Evolutionary conservation across 2,113 vertebrate genomes (phyloP).

Genomic region (Rhynchomys soricoides): DNA sequence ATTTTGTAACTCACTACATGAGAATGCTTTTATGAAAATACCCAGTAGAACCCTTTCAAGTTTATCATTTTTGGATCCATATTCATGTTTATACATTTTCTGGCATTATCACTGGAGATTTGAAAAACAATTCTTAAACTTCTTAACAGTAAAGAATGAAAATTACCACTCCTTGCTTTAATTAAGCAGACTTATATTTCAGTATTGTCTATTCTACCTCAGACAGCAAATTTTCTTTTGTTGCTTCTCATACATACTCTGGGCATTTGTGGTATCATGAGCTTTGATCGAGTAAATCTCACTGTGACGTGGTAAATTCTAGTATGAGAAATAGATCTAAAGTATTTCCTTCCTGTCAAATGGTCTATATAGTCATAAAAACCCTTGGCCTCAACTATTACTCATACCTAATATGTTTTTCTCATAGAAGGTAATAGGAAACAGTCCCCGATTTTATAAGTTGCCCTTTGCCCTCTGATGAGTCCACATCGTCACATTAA

Average conservation of each 20-base stretch:
- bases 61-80: slow-evolving; percentile 1
- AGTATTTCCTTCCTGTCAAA: background rate
- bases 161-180: background rate
- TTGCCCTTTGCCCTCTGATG: background rate
- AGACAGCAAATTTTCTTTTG: background rate
- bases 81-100: background rate
- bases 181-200: background rate
- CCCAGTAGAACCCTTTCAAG: background rate
- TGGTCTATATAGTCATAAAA: background rate
- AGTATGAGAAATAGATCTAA: background rate
- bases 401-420: background rate
- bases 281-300: background rate
- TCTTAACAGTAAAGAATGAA: slow-evolving; percentile 15
- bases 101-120: background rate
- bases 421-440: background rate
- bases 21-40: background rate
- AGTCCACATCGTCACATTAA: background rate
- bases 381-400: background rate
- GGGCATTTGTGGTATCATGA: background rate
- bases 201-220: background rate
- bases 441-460: background rate
- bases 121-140: slow-evolving; percentile 12
- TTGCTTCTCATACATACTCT: background rate
- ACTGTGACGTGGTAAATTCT: background rate
- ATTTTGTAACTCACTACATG: background rate